A percentile compares a stretch with the other conserved stretches of the same genome.
Conservation (phyloP, 35 echinoderm and acorn worm species). For the Apostichopus japonicus region DNA sequence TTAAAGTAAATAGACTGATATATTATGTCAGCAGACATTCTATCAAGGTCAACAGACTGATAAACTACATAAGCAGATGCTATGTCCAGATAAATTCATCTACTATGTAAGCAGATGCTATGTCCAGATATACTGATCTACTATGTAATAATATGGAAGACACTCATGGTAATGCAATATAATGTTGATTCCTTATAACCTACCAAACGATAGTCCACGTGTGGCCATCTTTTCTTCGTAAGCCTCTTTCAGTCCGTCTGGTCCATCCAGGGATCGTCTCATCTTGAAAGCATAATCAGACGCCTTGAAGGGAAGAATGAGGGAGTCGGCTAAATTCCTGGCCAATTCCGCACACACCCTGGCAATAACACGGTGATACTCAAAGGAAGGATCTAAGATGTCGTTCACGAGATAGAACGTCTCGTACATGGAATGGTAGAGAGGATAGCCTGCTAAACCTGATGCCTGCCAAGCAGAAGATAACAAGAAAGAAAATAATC, state of each 20-base stretch:
- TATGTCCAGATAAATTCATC: too few species aligned
- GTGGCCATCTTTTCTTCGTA: constrained; percentile 71
- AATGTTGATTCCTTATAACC: constrained; percentile 5
- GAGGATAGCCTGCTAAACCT: constrained; percentile 67
- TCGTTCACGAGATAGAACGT: constrained; percentile 83
- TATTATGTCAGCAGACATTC: too few species aligned
- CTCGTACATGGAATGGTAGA: constrained; percentile 96
- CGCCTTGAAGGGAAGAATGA: constrained; percentile 83
- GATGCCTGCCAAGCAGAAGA: constrained; percentile 33
- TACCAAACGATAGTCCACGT: constrained; percentile 86
- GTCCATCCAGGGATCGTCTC: constrained; percentile 42
- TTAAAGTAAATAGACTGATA: too few species aligned
- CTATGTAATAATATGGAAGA: too few species aligned
- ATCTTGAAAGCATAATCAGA: constrained; percentile 67
- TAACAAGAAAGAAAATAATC: neutral
- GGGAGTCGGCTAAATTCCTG: constrained; percentile 70
- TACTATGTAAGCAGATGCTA: too few species aligned
- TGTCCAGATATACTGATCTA: too few species aligned
- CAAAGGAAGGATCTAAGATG: constrained; percentile 77
- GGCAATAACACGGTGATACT: constrained; percentile 72
- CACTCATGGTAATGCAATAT: too few species aligned
- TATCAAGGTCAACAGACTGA: too few species aligned
- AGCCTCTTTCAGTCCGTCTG: constrained; percentile 56
- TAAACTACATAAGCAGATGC: too few species aligned
- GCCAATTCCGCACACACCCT: constrained; percentile 87